A percentile compares a stretch with the other conserved stretches of the same genome.
phyloP scores from a whole-genome alignment of 2,113 vertebrate genomes.

The Peromyscus californicus region DNA sequence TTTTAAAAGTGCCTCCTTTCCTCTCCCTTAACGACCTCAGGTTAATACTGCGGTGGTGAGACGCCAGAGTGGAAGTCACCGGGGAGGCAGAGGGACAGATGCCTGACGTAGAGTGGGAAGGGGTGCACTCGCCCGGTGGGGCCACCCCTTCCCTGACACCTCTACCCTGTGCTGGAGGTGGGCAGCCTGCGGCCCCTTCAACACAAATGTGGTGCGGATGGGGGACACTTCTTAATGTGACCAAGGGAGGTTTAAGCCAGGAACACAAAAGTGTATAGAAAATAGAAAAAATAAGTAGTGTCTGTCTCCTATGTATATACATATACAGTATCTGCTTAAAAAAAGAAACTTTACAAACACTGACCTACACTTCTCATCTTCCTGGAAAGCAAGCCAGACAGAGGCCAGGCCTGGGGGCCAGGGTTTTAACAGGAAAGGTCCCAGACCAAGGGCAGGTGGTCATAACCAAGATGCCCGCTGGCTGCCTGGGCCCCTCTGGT shows the following conservation, averaged over 20 bases:
- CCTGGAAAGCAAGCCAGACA: conserved; percentile 62
- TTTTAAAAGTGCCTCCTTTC: conserved; percentile 72
- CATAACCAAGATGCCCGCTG: not conserved
- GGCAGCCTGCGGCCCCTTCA: conserved; percentile 28
- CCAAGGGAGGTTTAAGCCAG: conserved; percentile 74
- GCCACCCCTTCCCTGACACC: not conserved
- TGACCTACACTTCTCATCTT: conserved; percentile 79
- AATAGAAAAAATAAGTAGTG: conserved; percentile 89
- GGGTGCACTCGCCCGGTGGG: conserved; percentile 63
- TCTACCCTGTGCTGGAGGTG: not conserved
- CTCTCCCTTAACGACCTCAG: conserved; percentile 61
- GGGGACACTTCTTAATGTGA: conserved; percentile 55
- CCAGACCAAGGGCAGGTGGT: not conserved
- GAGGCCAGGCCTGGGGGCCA: conserved; percentile 59
- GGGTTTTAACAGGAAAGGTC: conserved; percentile 64
- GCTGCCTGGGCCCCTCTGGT: not conserved
- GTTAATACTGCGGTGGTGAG: conserved; percentile 83
- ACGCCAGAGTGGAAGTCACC: conserved; percentile 86
- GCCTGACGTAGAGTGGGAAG: conserved; percentile 50
- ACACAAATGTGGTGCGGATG: not conserved
- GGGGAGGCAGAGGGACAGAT: conserved; percentile 76
- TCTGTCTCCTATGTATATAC: conserved; percentile 85
- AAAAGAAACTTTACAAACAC: conserved; percentile 82
- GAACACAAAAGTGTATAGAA: conserved; percentile 86
- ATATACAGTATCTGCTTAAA: conserved; percentile 83